Evolutionary conservation across 2,888 invertebrate genomes (phyloP), one percentile per base, ranked within the genome.

Genomic region (Euzophera pinguis): DNA sequence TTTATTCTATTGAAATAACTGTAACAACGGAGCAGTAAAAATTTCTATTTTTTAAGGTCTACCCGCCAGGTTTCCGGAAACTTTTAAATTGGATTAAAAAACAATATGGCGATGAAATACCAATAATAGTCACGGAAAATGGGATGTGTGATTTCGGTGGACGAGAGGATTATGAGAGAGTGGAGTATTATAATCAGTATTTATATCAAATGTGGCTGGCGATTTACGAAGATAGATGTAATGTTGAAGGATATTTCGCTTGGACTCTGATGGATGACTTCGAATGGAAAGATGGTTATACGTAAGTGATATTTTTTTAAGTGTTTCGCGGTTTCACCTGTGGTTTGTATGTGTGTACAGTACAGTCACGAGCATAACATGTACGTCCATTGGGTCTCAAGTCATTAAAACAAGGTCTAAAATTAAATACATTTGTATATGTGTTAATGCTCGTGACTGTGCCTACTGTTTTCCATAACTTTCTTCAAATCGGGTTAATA

Each of bases 211-310:
- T 89, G 52, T 59, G 87, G 35, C 63, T 81, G 17, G 89, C 89
- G 1, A 75, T 82, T 17, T 62, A 84, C 53, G 73, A 81, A 58
- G 91, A 91, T 59, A 77, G 76, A 2, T 86, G 87, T 56, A 83
- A 86, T 50, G 67, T 91, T 0, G 74, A 73, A 52, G 92, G 91
- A 0, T 93, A 92, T 71, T 90, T 91, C 10, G 92, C 91, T 0
- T 93, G 93, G 92, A 92, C 92, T 1, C 75, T 93, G 27, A 84
- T 93, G 84, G 93, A 93, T 65, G 92, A 92, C 65, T 92, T 93
- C 59, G 93, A 93, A 74, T 93, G 93, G 92, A 72, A 65, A 84
- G 69, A 71, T 10, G 92, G 92, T 10, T 93, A 91, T 67, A 72
- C 72, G 81, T 90, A 73, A 77, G 81, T 74, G 62, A 17, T 3